Evolutionary conservation across 37 sponge, comb jelly and placozoan genomes (phyloP), one percentile per base, ranked within the genome.

Genomic region (Mnemiopsis leidyi): DNA sequence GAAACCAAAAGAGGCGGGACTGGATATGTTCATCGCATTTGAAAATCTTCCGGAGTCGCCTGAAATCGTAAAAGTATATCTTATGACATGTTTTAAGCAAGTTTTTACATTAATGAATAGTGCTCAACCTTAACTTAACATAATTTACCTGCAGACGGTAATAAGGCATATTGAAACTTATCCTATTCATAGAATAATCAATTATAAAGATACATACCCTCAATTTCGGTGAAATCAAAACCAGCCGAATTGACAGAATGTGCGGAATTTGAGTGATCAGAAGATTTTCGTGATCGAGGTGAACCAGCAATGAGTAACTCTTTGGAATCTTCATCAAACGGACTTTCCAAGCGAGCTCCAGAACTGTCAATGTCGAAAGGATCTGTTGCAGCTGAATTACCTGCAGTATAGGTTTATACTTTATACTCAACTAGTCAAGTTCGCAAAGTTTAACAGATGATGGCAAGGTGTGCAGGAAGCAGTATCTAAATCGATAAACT

Each of bases 1-100:
- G 39, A 85, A 85, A 16, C 90, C 90, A 21, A 85, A 85, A 2
- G 90, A 85, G 26, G 90, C 90, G 0, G 90, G 90, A 26, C 90
- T 85, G 61, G 32, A 25, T 9, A 85, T 38, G 32, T 85, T 85
- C 24, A 85, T 18, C 1, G 90, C 36, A 23, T 23, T 13, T 25
- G 90, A 7, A 7, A 40, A 39, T 25, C 90, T 33, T 2, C 1
- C 48, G 5, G 90, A 28, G 35, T 29, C 36, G 2, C 37, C 82
- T 30, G 82, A 48, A 48, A 48, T 48, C 13, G 13, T 18, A 48
- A n/a, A n/a, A n/a, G n/a, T n/a, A n/a, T n/a, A n/a, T n/a, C n/a
- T n/a, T n/a, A n/a, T n/a, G n/a, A n/a, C n/a, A n/a, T n/a, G n/a
- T n/a, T n/a, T n/a, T n/a, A n/a, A n/a, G n/a, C n/a, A n/a, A n/a